Conservation (phyloP, 2,797 vertebrate species). For the Schizopygopsis malacanthus region DNA sequence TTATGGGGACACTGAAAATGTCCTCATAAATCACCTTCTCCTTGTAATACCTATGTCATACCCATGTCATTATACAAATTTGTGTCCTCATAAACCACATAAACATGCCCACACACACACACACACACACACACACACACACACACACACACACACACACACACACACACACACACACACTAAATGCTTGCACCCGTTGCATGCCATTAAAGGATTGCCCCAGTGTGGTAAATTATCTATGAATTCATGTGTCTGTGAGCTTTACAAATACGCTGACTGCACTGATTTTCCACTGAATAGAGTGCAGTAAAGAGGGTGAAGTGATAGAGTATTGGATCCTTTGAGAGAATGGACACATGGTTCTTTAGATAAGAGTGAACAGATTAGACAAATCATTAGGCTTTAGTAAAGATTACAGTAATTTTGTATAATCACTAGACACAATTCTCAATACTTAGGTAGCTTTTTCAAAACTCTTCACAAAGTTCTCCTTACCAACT, state of each 20-base stretch:
- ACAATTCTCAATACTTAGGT: not conserved
- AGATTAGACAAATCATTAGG: not conserved
- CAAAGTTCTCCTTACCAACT: not conserved
- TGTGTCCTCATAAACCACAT: too few species aligned
- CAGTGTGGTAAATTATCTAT: not conserved
- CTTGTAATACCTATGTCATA: too few species aligned
- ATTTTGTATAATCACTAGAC: not conserved
- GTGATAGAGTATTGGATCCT: not conserved
- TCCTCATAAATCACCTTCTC: too few species aligned
- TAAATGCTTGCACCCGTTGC: not conserved
- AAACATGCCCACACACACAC: too few species aligned
- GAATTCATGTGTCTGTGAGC: conserved; percentile 12
- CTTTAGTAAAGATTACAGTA: not conserved
- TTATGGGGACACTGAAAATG: too few species aligned
- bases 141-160: not conserved
- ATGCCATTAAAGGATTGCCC: not conserved
- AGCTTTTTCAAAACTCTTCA: not conserved
- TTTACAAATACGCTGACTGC: conserved; percentile 19
- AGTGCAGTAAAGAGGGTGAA: not conserved
- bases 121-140: conserved; percentile 21
- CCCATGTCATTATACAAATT: too few species aligned
- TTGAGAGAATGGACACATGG: not conserved
- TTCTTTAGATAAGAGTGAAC: not conserved
- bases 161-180: conserved; percentile 34
- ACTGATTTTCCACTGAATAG: not conserved